Evolutionary conservation across 2,888 invertebrate species (phyloP).

Genomic region (Sinohyriopsis cumingii): DNA sequence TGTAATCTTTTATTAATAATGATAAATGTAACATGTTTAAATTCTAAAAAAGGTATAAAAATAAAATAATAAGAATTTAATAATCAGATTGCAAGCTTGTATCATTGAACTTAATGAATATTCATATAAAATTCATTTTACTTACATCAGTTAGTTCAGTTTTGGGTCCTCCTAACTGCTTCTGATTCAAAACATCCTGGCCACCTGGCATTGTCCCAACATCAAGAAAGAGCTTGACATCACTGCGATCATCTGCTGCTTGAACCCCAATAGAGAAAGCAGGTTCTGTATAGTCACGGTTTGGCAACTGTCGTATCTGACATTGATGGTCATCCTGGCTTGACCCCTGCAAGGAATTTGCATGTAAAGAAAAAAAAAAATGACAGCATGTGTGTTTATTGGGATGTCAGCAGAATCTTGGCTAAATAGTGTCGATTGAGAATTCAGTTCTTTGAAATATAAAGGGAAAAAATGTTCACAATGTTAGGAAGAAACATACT

Average conservation of each 20-base stretch:
- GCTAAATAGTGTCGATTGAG: too few relatives aligned
- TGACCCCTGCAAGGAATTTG: constrained; percentile 1
- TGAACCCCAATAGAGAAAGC: constrained; percentile 33
- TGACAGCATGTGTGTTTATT: too few relatives aligned
- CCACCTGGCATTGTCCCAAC: constrained; percentile 37
- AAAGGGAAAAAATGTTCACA: too few relatives aligned
- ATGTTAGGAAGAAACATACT: too few relatives aligned
- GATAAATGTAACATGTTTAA: too few relatives aligned
- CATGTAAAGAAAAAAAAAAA: too few relatives aligned
- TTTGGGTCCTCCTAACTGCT: constrained; percentile 32
- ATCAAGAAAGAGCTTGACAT: constrained; percentile 26
- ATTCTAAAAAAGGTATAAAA: too few relatives aligned
- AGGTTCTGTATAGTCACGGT: constrained; percentile 46
- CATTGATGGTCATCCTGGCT: constrained; percentile 13
- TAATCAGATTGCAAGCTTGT: too few relatives aligned
- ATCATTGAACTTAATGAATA: neutral
- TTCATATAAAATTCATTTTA: neutral
- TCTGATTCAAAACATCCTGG: constrained; percentile 21
- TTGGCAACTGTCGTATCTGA: constrained; percentile 33
- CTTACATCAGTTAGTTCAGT: constrained; percentile 26
- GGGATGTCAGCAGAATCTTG: too few relatives aligned
- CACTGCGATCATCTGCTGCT: constrained; percentile 38
- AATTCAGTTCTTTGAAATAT: too few relatives aligned
- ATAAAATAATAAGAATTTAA: too few relatives aligned
- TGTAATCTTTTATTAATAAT: too few relatives aligned